phyloP scores from a whole-genome alignment of 2,113 vertebrate genomes.

The Cettia cetti region DNA sequence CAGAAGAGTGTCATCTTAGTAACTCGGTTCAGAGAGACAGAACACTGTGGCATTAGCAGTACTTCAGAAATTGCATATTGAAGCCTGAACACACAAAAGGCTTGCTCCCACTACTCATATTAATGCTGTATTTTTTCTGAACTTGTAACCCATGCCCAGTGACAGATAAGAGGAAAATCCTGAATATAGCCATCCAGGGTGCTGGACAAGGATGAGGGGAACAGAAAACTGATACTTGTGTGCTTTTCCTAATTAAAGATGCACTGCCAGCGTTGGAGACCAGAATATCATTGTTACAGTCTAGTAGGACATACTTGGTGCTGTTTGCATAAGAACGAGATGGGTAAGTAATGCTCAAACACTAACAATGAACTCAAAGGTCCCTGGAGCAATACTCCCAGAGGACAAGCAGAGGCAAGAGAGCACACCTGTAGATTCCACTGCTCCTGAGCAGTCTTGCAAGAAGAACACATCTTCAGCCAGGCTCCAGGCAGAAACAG shows the following conservation, averaged over 20 bases:
- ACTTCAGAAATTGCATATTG: not conserved
- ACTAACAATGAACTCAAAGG: not conserved
- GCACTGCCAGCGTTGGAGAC: accelerated
- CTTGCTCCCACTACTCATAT: not conserved
- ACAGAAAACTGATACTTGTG: not conserved
- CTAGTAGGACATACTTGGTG: not conserved
- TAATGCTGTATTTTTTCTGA: not conserved
- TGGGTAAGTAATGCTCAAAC: not conserved
- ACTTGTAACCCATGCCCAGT: not conserved
- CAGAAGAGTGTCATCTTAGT: not conserved
- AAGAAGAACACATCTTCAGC: not conserved
- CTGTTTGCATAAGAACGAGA: not conserved
- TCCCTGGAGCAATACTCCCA: not conserved
- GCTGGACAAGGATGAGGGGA: not conserved
- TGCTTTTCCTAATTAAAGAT: not conserved
- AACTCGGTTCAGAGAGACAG: not conserved
- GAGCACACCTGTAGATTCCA: not conserved
- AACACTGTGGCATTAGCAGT: not conserved
- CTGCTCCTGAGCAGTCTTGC: not conserved
- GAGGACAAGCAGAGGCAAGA: not conserved
- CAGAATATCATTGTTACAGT: not conserved
- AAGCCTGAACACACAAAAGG: not conserved
- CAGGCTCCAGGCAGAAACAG: not conserved
- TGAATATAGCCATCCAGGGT: not conserved
- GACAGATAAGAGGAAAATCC: not conserved